Evolutionary conservation across 2,888 invertebrate species (phyloP), one percentile per base, ranked within the genome.

Genomic region (Stenotaenia linearis): DNA sequence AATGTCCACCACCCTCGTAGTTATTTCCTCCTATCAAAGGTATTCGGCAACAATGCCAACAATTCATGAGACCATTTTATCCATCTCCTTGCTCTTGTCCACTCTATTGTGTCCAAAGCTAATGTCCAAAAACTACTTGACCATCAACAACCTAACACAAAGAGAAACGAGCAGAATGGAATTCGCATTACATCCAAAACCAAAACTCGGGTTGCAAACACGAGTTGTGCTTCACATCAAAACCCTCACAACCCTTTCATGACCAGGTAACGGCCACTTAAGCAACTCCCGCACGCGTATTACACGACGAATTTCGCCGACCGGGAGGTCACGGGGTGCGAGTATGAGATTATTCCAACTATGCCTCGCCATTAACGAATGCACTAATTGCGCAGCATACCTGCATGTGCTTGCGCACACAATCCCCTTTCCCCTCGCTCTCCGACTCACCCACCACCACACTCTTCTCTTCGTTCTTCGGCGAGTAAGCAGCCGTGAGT

Each of bases 221-320:
- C 56, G 21, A 18, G 10, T 56, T 18, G n/a, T 69, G n/a, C 69
- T 18, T 2, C 50, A 50, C 50, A 50, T 50, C 69, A 69, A 69
- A 23, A 23, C 28, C 28, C 28, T 28, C 9, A 28, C 45, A 69
- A 69, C 69, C 69, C 69, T 69, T 28, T 69, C 69, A 69, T 69
- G 69, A 69, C 69, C 28, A 69, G 69, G 69, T 69, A 69, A 69
- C 69, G 69, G 69, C 69, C 69, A 69, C 69, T 69, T 69, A 69
- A 69, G 69, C 69, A 28, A 25, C 69, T 69, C 25, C 69, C 25
- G 69, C 28, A n/a, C 28, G 69, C 69, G 28, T 28, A 69, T 69
- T 69, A 69, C 69, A 69, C 69, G 28, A 69, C 28, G 69, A 69
- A 69, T 69, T 69, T 69, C 28, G 69, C 10, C 69, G 69, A 69